Percentiles rank a stretch among this genome's conserved stretches.
phyloP scores from a whole-genome alignment of 2,888 invertebrate genomes.

The Microctonus hyperodae region DNA sequence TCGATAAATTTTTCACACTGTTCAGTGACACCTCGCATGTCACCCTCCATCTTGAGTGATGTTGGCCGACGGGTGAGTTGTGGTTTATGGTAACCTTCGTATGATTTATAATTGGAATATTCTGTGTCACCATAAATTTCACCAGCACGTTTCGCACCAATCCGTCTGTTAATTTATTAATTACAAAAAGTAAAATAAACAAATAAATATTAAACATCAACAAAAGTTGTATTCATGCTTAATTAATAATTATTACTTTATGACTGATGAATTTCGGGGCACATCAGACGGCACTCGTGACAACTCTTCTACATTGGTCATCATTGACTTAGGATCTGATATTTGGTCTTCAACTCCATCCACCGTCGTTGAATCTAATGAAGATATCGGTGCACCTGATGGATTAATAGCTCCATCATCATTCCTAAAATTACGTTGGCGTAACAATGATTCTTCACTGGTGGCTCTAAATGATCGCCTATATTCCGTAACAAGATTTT shows the following conservation, averaged over 20 bases:
- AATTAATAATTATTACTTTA: constrained; percentile 43
- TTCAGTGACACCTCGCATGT: constrained; percentile 64
- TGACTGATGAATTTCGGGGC: constrained; percentile 42
- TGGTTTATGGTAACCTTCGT: constrained; percentile 62
- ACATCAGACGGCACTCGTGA: constrained; percentile 35
- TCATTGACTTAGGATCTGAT: constrained; percentile 44
- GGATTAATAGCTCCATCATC: neutral
- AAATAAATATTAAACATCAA: neutral
- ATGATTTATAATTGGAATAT: constrained; percentile 64
- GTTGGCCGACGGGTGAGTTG: constrained; percentile 62
- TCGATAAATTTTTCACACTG: constrained; percentile 63
- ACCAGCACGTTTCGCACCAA: constrained; percentile 52
- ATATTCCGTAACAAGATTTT: constrained; percentile 52
- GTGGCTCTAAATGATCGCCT: constrained; percentile 52
- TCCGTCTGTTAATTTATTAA: constrained; percentile 43
- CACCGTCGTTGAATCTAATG: neutral
- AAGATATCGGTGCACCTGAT: neutral
- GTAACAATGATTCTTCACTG: constrained; percentile 48
- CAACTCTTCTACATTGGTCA: constrained; percentile 42
- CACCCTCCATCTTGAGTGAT: constrained; percentile 65
- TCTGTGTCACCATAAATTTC: constrained; percentile 62
- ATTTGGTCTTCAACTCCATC: constrained; percentile 5
- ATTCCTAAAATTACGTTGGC: neutral
- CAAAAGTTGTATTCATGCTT: neutral
- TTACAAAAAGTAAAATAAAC: neutral